Evolutionary conservation across 2,113 vertebrate species (phyloP), one percentile per base, ranked within the genome.

Genomic region (Epinephelus moara): DNA sequence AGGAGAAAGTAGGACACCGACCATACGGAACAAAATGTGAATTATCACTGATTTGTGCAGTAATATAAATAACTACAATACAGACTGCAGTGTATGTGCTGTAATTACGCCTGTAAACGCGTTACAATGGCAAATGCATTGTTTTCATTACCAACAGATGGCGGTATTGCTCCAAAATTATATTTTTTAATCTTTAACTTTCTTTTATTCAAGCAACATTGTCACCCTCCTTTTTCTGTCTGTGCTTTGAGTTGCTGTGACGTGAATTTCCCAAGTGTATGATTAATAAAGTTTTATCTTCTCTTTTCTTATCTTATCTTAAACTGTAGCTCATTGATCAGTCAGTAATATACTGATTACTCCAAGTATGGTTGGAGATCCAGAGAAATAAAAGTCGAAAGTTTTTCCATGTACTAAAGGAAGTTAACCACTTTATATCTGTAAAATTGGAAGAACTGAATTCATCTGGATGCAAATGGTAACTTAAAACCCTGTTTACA

Each of bases 71-170:
- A 21, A n/a, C 21, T 2, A 4, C 30, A 55, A 47, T 4, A 42
- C 14, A 4, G 1, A 3, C 45, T 49, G 47, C 4, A 18, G 15
- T 50, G 49, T 5, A 0, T 18, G 17, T 45, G 42, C 42, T 45
- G 42, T 45, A 10, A 11, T 12, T 45, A 45, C 11, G 0, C 18
- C n/a, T n/a, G 4, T 62, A 5, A 45, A 49, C 40, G 55, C 8
- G 0, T 21, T 42, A 19, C 17, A 27, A 15, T 47, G 1, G 19
- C 4, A 15, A 6, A 7, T 17, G 5, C 21, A 7, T 5, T 64
- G 0, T 10, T 10, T 67, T 33, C 45, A 15, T 40, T 45, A 30
- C 25, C 89, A 88, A 4, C 25, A 91, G 91, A 80, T 88, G 91
- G 84, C 63, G 75, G 73, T 42, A 75, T 80, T 82, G 9, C 37